Conservation (phyloP, 2,888 invertebrate genomes). For the Cephus pulcher region DNA sequence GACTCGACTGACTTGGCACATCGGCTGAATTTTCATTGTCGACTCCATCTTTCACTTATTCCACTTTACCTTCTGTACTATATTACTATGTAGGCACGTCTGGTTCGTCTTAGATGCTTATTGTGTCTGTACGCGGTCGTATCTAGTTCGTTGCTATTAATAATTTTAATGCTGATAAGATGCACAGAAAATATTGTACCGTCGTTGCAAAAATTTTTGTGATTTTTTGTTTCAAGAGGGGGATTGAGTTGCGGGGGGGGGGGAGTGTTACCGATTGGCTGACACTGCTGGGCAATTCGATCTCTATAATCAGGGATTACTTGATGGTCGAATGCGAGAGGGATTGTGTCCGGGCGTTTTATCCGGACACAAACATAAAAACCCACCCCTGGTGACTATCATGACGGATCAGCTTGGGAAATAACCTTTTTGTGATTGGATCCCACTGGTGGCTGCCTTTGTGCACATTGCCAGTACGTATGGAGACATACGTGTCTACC, state of each 20-base stretch:
- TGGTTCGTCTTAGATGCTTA: not conserved
- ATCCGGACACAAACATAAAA: constrained; percentile 44
- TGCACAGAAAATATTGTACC: not conserved
- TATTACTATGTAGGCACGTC: not conserved
- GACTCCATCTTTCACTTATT: not conserved
- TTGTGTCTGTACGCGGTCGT: not conserved
- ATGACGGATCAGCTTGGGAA: constrained; percentile 8
- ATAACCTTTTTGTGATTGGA: constrained; percentile 20
- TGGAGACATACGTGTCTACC: not conserved
- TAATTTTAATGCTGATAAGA: not conserved
- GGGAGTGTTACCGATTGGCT: constrained; percentile 6
- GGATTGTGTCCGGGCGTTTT: constrained; percentile 16
- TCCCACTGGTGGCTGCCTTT: constrained; percentile 25
- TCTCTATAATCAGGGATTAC: constrained; percentile 62
- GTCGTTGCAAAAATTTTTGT: not conserved
- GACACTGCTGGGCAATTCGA: constrained; percentile 47
- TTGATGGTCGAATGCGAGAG: constrained; percentile 7
- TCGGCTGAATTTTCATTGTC: not conserved
- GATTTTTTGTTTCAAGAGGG: not conserved
- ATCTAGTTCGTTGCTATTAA: not conserved
- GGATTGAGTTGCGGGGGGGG: too few species aligned
- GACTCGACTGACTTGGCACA: not conserved
- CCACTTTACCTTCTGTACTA: not conserved
- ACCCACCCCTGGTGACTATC: constrained; percentile 24
- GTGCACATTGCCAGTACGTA: not conserved